These are phyloP conservation scores for Suillia variegata DNA, from an alignment of 2,888 invertebrate species.

Conservation along the genomic window DNA sequence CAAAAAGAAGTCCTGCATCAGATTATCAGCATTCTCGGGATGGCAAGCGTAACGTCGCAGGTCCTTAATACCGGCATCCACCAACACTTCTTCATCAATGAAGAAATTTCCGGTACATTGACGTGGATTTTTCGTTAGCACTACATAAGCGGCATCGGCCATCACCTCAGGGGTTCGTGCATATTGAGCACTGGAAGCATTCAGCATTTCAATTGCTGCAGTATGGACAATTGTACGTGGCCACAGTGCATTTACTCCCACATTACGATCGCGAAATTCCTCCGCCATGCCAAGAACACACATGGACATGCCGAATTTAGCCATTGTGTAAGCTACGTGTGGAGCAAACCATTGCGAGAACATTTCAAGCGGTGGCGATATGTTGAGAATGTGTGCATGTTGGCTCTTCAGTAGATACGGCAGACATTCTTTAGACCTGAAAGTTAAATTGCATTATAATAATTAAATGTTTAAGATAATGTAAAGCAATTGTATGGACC, in stretches of 20 bases:
- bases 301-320: constrained; percentile 99
- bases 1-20: constrained; percentile 88
- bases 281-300: constrained; percentile 98
- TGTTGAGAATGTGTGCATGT: constrained; percentile 92
- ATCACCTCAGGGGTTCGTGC: constrained; percentile 58
- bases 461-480: no score
- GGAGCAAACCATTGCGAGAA: constrained; percentile 84
- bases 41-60: constrained; percentile 82
- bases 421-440: constrained; percentile 85
- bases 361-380: constrained; percentile 93
- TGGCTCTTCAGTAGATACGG: constrained; percentile 84
- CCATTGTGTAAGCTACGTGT: constrained; percentile 96
- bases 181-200: constrained; percentile 62
- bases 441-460: constrained; percentile 31
- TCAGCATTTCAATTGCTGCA: constrained; percentile 87
- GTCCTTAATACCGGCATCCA: constrained; percentile 78
- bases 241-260: constrained; percentile 96
- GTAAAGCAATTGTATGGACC: constrained; percentile 49
- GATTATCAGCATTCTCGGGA: constrained; percentile 70
- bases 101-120: constrained; percentile 86
- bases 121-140: constrained; percentile 70
- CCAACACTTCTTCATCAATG: constrained; percentile 88
- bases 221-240: constrained; percentile 91
- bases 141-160: constrained; percentile 57
- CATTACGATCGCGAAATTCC: constrained; percentile 80